phyloP scores from a whole-genome alignment of 2,888 invertebrate species.

The Eudemis profundana region DNA sequence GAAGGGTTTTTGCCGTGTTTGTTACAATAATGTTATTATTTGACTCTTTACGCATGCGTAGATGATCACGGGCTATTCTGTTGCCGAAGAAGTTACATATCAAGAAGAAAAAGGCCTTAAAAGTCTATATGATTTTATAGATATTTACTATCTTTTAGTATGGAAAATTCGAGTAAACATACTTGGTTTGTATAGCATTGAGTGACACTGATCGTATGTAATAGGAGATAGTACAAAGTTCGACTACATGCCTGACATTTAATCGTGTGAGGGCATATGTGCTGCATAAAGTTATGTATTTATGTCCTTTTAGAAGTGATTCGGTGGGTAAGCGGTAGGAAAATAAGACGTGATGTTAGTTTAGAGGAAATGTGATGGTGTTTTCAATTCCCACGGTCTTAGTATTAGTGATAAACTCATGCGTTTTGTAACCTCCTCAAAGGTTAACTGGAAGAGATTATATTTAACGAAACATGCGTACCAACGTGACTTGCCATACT shows the following conservation, averaged over 20 bases:
- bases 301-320: background rate
- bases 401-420: background rate
- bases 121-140: background rate
- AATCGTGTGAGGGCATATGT: background rate
- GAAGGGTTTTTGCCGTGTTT: constrained; percentile 17
- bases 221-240: constrained; percentile 30
- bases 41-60: constrained; percentile 75
- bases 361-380: background rate
- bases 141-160: background rate
- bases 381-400: constrained; percentile 28
- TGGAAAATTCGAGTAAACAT: constrained; percentile 57
- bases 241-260: constrained; percentile 18
- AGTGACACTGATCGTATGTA: constrained; percentile 47
- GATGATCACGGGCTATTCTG: constrained; percentile 77
- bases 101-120: background rate
- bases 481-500: too few species aligned
- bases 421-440: background rate
- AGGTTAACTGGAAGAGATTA: background rate
- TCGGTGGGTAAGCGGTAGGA: background rate
- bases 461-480: too few species aligned
- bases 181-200: constrained; percentile 59
- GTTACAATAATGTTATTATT: constrained; percentile 70
- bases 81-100: constrained; percentile 60
- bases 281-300: background rate
- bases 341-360: constrained; percentile 9